phyloP scores from a whole-genome alignment of 2,113 vertebrate species.

The Ammodytes dubius region DNA sequence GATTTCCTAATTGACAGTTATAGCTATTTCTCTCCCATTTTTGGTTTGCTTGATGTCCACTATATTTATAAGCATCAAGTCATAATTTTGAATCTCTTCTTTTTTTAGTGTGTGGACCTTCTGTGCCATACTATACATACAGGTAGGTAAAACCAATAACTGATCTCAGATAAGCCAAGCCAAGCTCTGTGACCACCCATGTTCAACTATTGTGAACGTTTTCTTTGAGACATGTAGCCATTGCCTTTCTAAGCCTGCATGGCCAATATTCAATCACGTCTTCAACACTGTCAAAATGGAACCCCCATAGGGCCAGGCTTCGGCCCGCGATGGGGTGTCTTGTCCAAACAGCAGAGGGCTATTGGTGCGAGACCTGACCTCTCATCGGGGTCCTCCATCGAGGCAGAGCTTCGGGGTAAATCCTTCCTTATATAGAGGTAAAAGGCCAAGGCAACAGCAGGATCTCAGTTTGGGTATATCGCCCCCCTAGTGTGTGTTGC shows the following conservation, averaged over 20 bases:
- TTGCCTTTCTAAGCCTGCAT: conserved; percentile 59
- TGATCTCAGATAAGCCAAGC: not conserved
- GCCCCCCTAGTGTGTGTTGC: conserved; percentile 64
- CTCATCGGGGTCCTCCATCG: conserved; percentile 66
- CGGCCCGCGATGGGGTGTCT: conserved; percentile 65
- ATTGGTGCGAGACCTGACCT: conserved; percentile 74
- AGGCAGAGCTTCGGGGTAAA: conserved; percentile 51
- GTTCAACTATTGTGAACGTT: conserved; percentile 40
- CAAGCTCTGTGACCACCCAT: conserved; percentile 55
- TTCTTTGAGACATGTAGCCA: conserved; percentile 53
- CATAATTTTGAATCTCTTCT: not conserved
- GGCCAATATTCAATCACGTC: conserved; percentile 59
- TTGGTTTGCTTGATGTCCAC: too few species aligned
- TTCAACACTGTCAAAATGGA: conserved; percentile 48
- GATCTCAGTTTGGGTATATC: conserved; percentile 44
- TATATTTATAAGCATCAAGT: not conserved
- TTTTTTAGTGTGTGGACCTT: not conserved
- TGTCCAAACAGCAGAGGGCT: conserved; percentile 71
- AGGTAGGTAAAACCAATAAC: not conserved
- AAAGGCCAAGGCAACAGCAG: conserved; percentile 56
- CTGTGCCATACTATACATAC: not conserved
- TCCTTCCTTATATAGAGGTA: conserved; percentile 59
- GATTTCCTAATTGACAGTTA: too few species aligned
- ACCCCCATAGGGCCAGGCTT: conserved; percentile 63
- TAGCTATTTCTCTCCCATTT: not conserved